A percentile compares a stretch with the other conserved stretches of the same genome.
Conservation (phyloP, 1,140 invertebrate genomes). For the Drosophila truncata region DNA sequence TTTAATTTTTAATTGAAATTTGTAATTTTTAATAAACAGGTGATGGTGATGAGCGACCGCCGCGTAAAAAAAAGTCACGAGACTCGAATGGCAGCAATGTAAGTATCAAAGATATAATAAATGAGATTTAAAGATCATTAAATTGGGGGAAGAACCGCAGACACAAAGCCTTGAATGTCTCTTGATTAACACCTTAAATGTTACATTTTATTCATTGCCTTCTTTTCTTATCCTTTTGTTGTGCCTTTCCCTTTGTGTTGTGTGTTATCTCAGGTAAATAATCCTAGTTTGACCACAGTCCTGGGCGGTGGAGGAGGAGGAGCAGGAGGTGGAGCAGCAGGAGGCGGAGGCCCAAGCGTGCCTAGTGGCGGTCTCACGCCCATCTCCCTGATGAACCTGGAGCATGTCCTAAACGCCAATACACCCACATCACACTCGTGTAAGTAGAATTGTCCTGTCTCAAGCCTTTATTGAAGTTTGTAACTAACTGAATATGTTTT, state of each 20-base stretch:
- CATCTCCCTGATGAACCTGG: constrained; percentile 51
- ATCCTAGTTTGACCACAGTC: constrained; percentile 49
- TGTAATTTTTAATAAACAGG: too few relatives aligned
- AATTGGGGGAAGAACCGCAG: background rate
- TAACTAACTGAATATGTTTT: constrained; percentile 33
- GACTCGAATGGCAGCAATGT: constrained; percentile 83
- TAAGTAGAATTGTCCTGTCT: constrained; percentile 49
- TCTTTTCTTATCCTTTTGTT: background rate
- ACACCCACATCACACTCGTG: constrained; percentile 62
- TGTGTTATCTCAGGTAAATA: constrained; percentile 61
- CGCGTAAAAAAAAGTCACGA: constrained; percentile 81
- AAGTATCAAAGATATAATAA: constrained; percentile 26
- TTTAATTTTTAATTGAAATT: too few relatives aligned
- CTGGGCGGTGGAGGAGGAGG: constrained; percentile 5
- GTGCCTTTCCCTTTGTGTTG: background rate
- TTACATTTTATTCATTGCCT: constrained; percentile 5
- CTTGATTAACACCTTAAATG: constrained; percentile 19
- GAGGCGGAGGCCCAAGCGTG: constrained; percentile 21
- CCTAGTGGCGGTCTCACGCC: constrained; percentile 56
- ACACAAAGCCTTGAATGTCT: constrained; percentile 3
- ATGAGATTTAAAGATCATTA: background rate
- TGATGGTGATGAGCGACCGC: constrained; percentile 78
- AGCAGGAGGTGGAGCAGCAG: background rate
- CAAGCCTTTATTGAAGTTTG: background rate
- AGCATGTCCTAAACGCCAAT: constrained; percentile 64